A percentile compares a stretch with the other conserved stretches of the same genome.
phyloP scores from a whole-genome alignment of 1,140 invertebrate genomes.

The Dendroctonus ponderosae region DNA sequence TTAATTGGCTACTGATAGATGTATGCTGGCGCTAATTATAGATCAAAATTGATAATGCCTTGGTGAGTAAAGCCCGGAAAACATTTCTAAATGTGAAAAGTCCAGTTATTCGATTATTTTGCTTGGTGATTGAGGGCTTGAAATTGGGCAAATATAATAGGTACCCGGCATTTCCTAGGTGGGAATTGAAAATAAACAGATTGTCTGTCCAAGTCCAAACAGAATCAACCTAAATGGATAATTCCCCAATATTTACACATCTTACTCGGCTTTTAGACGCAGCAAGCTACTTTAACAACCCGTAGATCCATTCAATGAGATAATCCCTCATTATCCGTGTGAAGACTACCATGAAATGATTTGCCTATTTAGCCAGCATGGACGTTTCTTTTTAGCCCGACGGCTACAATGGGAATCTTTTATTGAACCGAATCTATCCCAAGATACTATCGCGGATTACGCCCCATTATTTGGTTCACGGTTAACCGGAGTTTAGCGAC shows the following conservation, averaged over 20 bases:
- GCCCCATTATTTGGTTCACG: conserved; percentile 33
- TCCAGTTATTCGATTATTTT: no score
- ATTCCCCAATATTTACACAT: conserved; percentile 18
- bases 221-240: no score
- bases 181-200: background rate
- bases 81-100: no score
- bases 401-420: conserved; percentile 29
- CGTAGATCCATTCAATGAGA: background rate
- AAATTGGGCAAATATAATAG: no score
- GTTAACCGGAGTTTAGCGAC: conserved; percentile 34
- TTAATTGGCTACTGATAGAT: conserved; percentile 10
- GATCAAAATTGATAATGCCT: background rate
- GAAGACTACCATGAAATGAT: conserved; percentile 39
- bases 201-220: background rate
- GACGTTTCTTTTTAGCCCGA: conserved; percentile 23
- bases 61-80: no score
- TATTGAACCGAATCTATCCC: conserved; percentile 17
- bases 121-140: no score
- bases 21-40: background rate
- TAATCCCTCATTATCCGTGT: conserved; percentile 22
- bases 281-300: background rate
- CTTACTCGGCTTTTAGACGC: background rate
- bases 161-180: background rate
- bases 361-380: conserved; percentile 39
- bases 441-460: conserved; percentile 31